These are phyloP conservation scores for Kryptopterus vitreolus DNA, from an alignment of 2,797 vertebrate genomes.

Conservation along the genomic window DNA sequence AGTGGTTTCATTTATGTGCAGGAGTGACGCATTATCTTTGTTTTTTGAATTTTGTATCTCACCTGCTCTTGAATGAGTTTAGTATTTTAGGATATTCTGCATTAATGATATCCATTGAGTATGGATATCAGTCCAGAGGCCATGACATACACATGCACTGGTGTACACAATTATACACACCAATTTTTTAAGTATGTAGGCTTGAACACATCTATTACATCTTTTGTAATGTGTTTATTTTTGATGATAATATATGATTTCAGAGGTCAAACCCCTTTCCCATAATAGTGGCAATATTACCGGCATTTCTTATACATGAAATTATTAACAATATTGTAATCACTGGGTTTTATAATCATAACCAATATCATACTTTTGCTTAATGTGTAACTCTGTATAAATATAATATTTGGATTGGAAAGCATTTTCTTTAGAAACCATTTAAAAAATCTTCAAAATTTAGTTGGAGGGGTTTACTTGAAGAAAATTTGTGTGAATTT, in stretches of 20 bases:
- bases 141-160: not conserved
- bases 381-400: not conserved
- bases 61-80: not conserved
- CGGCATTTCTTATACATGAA: not conserved
- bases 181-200: not conserved
- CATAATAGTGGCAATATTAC: not conserved
- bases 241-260: not conserved
- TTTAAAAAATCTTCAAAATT: not conserved
- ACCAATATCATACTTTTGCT: not conserved
- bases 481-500: not conserved
- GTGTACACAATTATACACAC: too few relatives aligned
- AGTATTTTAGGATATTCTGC: not conserved
- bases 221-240: not conserved
- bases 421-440: not conserved
- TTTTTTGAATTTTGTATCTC: not conserved
- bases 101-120: slow-evolving; percentile 6
- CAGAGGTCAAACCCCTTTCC: not conserved
- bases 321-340: not conserved
- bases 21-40: not conserved
- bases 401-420: not conserved
- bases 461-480: not conserved
- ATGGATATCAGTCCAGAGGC: not conserved
- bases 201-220: slow-evolving; percentile 1
- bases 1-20: slow-evolving; percentile 20
- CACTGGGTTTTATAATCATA: not conserved